A percentile compares a stretch with the other conserved stretches of the same genome.
Evolutionary conservation across 2,113 vertebrate genomes (phyloP).

Genomic region (Donacobius atricapilla): DNA sequence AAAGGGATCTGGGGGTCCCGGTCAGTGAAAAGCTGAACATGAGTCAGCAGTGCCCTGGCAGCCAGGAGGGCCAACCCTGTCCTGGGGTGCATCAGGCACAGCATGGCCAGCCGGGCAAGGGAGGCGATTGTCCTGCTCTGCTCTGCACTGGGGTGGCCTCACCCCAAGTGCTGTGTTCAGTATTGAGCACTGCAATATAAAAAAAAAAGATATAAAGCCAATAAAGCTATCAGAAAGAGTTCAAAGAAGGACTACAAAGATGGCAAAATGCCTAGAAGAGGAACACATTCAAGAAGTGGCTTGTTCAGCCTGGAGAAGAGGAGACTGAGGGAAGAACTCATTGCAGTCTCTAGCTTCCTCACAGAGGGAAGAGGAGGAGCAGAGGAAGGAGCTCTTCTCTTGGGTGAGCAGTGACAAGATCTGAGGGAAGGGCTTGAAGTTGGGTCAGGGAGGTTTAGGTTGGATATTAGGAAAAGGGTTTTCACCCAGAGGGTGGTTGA

Average conservation of each 20-base stretch:
- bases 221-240: neutral
- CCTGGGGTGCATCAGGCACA: neutral
- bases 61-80: fast-evolving
- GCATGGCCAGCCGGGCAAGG: fast-evolving
- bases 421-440: neutral
- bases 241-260: neutral
- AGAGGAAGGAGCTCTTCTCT: neutral
- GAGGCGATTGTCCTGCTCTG: neutral
- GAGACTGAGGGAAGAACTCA: neutral
- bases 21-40: fast-evolving
- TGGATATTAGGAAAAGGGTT: neutral
- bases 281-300: neutral
- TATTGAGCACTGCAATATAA: neutral
- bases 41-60: neutral
- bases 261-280: neutral
- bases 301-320: neutral
- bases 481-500: neutral
- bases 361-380: neutral
- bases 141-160: fast-evolving
- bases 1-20: neutral
- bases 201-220: neutral
- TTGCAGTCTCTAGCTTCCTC: neutral
- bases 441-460: neutral
- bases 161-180: fast-evolving
- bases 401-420: neutral